Percentiles rank a stretch among this genome's conserved stretches.
Conservation (phyloP, 2,113 vertebrate species). For the Noctilio leporinus region DNA sequence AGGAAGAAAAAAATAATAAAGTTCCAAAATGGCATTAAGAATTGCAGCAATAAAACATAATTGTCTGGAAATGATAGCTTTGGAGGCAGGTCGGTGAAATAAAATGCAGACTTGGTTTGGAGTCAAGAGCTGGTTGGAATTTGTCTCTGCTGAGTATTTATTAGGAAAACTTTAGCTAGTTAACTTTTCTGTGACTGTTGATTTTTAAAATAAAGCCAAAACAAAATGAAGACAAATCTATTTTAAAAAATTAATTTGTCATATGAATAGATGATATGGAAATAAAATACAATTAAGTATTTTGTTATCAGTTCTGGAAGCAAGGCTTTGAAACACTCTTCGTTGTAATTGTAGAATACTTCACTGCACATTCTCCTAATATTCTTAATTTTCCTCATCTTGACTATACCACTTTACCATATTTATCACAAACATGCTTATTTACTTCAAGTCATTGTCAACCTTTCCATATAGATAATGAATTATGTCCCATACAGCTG, state of each 20-base stretch:
- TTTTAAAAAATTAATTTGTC: neutral
- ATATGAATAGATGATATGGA: neutral
- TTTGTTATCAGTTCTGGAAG: neutral
- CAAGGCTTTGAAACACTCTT: neutral
- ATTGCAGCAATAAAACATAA: neutral
- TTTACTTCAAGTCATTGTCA: neutral
- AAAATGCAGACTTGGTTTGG: neutral
- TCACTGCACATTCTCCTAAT: neutral
- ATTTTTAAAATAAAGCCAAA: neutral
- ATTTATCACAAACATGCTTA: neutral
- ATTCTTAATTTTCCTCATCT: neutral
- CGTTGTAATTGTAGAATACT: neutral
- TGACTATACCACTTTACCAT: neutral
- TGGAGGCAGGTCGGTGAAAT: neutral
- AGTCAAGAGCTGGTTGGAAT: neutral
- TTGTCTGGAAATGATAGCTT: neutral
- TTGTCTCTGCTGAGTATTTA: neutral
- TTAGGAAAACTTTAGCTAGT: neutral
- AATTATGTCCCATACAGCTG: neutral
- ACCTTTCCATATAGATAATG: neutral
- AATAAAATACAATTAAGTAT: conserved; percentile 13
- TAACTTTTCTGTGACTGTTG: neutral
- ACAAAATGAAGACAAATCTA: neutral
- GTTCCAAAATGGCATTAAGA: neutral
- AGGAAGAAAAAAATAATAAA: neutral